These are phyloP conservation scores for Dissostichus mawsoni DNA, from an alignment of 2,113 vertebrate genomes.

Conservation along the genomic window DNA sequence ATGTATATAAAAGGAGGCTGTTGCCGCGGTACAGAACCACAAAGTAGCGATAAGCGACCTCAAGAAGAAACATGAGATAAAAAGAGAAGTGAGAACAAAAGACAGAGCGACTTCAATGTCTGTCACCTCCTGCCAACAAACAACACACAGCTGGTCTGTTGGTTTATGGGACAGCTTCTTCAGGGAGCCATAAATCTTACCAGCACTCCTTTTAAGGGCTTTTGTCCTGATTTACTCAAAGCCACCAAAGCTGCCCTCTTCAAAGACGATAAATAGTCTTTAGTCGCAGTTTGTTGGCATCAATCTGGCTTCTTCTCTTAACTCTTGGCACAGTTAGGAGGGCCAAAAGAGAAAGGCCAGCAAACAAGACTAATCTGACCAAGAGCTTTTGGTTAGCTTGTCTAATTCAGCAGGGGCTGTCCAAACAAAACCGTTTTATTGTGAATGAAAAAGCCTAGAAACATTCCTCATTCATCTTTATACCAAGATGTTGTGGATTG, in stretches of 20 bases:
- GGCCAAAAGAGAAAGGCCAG: slow-evolving; percentile 34
- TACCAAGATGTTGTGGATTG: background rate
- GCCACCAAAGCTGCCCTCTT: slow-evolving; percentile 68
- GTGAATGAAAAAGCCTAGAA: slow-evolving; percentile 42
- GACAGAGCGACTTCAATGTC: slow-evolving; percentile 62
- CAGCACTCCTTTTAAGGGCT: slow-evolving; percentile 61
- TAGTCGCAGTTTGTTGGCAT: slow-evolving; percentile 53
- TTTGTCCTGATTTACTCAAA: slow-evolving; percentile 74
- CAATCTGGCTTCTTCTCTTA: slow-evolving; percentile 43
- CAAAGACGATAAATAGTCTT: slow-evolving; percentile 67
- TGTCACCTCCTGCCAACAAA: slow-evolving; percentile 67
- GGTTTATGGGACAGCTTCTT: slow-evolving; percentile 77
- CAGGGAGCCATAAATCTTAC: slow-evolving; percentile 70
- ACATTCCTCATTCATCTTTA: background rate
- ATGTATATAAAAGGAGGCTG: background rate
- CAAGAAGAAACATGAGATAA: slow-evolving; percentile 40
- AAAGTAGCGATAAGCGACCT: slow-evolving; percentile 29
- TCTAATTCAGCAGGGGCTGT: slow-evolving; percentile 49
- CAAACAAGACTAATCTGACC: slow-evolving; percentile 24
- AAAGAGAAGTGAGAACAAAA: slow-evolving; percentile 56
- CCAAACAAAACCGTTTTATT: slow-evolving; percentile 51
- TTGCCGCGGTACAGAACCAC: slow-evolving; percentile 10
- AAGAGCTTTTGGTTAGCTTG: slow-evolving; percentile 27
- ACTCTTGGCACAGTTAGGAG: slow-evolving; percentile 26
- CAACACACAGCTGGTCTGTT: slow-evolving; percentile 77